Base-by-base conservation (phyloP, 2,888 invertebrate genomes). In the Standfussiana lucernea region DNA sequence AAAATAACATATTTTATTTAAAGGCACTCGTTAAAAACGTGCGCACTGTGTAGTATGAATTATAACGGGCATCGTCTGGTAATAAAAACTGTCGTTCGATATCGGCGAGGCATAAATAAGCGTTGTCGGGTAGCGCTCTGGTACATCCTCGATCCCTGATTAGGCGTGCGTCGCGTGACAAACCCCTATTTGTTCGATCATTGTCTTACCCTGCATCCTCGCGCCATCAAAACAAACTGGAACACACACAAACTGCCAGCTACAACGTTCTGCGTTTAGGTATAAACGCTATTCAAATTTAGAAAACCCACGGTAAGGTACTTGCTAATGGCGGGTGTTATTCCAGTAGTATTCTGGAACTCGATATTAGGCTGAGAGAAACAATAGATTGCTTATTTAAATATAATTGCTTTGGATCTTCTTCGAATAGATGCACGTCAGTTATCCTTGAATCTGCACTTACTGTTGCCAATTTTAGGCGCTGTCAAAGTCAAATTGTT, bases 141-240 rank as follows among this genome's bases (percentile, higher is more conserved):
- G 91, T 92, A 95, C 95, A 95, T 90, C 91, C 91, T 86, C 93
- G 95, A 96, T 96, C 90, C 89, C 92, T 93, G 96, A 96, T 96
- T 96, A 96, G 93, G 89, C 88, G 83, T 85, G 88, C 89, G 83
- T 96, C 90, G 96, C 96, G 96, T 96, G 96, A 96, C 96, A 93
- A 95, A 95, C 89, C 93, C 92, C 96, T 96, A 96, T 96, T 96
- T 96, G 96, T 96, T 93, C 93, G 94, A 95, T 95, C 95, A 95
- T 96, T 96, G 96, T 96, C 95, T 95, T 91, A 88, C 88, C 84
- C 93, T 92, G 94, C 94, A 94, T 94, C 94, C 94, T 93, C 92
- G 92, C 93, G 89, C 93, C 93, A 94, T 95, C 94, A 92, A 91
- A 93, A 93, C 91, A 89, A 90, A 91, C 90, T 83, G 92, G 93